Percentiles rank a stretch among this genome's conserved stretches.
These are phyloP conservation scores for Drosophila pseudotalamancana DNA, from an alignment of 2,888 invertebrate species.

Conservation along the genomic window DNA sequence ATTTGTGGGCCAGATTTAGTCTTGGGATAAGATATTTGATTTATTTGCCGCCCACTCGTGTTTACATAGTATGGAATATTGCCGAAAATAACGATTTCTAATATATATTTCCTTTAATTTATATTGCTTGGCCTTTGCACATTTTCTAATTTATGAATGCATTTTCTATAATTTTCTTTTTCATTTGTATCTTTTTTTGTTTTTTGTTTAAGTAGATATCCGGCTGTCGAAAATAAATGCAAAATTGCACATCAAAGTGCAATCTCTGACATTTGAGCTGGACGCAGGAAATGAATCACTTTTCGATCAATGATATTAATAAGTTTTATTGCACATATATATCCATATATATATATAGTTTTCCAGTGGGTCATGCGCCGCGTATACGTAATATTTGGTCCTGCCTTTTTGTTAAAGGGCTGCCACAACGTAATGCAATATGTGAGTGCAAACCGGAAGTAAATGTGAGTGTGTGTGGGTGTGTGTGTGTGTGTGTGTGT, in stretches of 20 bases:
- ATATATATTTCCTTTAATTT: conserved; percentile 3
- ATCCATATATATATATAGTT: not conserved
- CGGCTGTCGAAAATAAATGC: conserved; percentile 50
- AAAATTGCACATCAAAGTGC: conserved; percentile 62
- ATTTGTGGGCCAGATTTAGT: conserved; percentile 7
- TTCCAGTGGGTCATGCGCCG: conserved; percentile 16
- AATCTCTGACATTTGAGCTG: conserved; percentile 54
- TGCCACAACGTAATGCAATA: conserved; percentile 3
- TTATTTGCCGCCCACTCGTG: conserved; percentile 6
- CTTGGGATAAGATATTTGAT: not conserved
- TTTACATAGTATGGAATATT: conserved; percentile 13
- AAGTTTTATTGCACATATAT: conserved; percentile 2
- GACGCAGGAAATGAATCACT: conserved; percentile 63
- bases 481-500: not conserved
- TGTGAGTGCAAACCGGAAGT: not conserved
- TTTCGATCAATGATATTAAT: conserved; percentile 33
- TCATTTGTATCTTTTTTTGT: too few relatives aligned
- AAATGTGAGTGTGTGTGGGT: not conserved
- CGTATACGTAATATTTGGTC: conserved; percentile 58
- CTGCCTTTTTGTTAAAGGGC: not conserved
- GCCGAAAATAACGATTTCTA: not conserved
- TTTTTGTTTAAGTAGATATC: too few relatives aligned
- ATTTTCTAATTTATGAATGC: conserved; percentile 54
- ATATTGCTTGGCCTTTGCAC: not conserved
- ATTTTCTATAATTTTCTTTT: too few relatives aligned